These are phyloP conservation scores for Phodopus roborovskii DNA, from an alignment of 2,113 vertebrate species.

Conservation along the genomic window DNA sequence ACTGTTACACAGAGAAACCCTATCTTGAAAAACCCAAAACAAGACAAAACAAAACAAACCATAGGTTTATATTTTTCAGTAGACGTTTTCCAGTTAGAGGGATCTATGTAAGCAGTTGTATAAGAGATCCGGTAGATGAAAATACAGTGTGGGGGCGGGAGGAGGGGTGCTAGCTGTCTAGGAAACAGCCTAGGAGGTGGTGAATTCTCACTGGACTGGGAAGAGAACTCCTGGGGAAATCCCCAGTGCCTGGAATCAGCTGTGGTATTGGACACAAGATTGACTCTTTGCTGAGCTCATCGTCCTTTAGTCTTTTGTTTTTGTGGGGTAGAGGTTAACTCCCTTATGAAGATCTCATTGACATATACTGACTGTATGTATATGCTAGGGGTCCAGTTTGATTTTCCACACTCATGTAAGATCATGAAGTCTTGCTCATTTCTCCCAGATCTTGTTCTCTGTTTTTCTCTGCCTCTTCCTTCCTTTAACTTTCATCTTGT, in stretches of 20 bases:
- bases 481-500: neutral
- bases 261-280: neutral
- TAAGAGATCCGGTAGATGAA: neutral
- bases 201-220: neutral
- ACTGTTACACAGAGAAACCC: neutral
- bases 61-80: neutral
- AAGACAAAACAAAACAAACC: too few relatives aligned
- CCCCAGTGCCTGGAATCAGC: neutral
- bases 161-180: neutral
- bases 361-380: neutral
- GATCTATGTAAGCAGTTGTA: too few relatives aligned
- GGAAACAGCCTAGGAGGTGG: neutral
- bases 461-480: neutral
- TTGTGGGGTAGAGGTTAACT: neutral
- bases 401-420: neutral
- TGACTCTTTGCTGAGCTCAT: neutral
- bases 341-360: neutral
- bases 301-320: neutral
- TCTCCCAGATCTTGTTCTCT: neutral
- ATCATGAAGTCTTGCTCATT: too few relatives aligned
- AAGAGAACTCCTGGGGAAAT: neutral
- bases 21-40: neutral
- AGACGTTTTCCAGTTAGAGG: neutral
- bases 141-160: neutral
- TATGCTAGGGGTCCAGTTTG: neutral